These are phyloP conservation scores for Pseudomyrmex dendroicus DNA, from an alignment of 1,140 invertebrate genomes.

Conservation along the genomic window DNA sequence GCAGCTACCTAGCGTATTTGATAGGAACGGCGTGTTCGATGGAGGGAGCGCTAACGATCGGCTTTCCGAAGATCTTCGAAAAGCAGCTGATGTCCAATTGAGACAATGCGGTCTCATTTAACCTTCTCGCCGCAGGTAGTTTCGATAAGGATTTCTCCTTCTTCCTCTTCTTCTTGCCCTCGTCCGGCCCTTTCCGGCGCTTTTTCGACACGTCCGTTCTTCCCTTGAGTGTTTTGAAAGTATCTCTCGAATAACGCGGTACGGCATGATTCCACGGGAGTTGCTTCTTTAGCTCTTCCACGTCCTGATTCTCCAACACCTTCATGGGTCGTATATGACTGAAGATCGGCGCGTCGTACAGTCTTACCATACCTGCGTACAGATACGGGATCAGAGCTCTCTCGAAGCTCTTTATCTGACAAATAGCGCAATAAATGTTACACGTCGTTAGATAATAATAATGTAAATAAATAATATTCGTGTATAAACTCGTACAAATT, in stretches of 20 bases:
- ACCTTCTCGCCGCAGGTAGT: constrained; percentile 55
- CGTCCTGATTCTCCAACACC: no score
- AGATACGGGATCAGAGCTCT: no score
- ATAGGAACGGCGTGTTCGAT: constrained; percentile 75
- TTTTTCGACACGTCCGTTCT: constrained; percentile 74
- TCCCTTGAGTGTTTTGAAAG: constrained; percentile 8
- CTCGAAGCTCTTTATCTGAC: neutral
- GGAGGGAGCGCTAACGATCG: constrained; percentile 77
- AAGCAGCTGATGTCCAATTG: constrained; percentile 80
- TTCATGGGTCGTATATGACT: no score
- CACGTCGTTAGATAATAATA: neutral
- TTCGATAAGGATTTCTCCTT: constrained; percentile 64
- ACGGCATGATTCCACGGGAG: no score
- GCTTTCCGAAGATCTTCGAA: constrained; percentile 71
- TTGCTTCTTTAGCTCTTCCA: no score
- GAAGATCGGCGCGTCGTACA: no score
- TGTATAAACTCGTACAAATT: neutral
- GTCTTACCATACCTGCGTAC: no score
- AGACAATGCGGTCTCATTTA: constrained; percentile 78
- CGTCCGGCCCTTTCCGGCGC: constrained; percentile 64
- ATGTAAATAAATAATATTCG: constrained; percentile 1
- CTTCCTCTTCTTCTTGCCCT: constrained; percentile 49
- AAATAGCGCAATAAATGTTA: neutral
- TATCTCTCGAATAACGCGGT: no score
- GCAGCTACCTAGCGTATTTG: constrained; percentile 76